Evolutionary conservation across 2,113 vertebrate genomes (phyloP).

Genomic region (Nibea albiflora): DNA sequence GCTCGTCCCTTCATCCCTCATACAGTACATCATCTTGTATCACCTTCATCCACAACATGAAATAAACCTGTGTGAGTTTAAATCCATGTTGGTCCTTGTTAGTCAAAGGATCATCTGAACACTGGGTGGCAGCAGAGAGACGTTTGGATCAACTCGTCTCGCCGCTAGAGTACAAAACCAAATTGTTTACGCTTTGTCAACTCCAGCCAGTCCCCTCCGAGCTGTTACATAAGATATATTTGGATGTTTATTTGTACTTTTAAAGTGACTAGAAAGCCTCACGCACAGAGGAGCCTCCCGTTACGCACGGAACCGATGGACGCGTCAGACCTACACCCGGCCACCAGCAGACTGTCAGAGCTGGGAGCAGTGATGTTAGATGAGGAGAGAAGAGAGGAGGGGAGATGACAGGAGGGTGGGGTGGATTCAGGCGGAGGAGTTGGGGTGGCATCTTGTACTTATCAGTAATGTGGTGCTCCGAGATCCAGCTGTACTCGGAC

Average conservation of each 20-base stretch:
- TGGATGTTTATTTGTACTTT: background rate
- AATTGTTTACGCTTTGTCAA: conserved; percentile 3
- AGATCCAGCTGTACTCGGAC: background rate
- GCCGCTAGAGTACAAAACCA: background rate
- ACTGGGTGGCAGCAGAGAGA: conserved; percentile 71
- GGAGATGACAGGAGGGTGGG: background rate
- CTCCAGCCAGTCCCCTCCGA: background rate
- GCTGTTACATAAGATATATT: background rate
- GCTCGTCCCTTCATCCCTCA: no score
- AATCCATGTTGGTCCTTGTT: no score
- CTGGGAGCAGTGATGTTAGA: background rate
- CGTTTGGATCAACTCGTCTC: background rate
- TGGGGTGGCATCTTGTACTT: background rate
- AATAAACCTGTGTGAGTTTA: no score
- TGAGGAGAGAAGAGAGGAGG: conserved; percentile 17
- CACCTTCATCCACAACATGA: no score
- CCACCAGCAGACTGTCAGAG: background rate
- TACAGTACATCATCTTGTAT: no score
- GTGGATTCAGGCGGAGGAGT: conserved; percentile 3
- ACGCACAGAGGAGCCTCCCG: background rate
- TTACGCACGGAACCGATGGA: conserved; percentile 33
- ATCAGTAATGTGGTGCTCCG: background rate
- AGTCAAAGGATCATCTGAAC: conserved; percentile 25
- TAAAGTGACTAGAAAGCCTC: background rate
- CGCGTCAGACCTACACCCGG: background rate